Conservation (phyloP, 2,888 invertebrate genomes). For the Phasia obesa region DNA sequence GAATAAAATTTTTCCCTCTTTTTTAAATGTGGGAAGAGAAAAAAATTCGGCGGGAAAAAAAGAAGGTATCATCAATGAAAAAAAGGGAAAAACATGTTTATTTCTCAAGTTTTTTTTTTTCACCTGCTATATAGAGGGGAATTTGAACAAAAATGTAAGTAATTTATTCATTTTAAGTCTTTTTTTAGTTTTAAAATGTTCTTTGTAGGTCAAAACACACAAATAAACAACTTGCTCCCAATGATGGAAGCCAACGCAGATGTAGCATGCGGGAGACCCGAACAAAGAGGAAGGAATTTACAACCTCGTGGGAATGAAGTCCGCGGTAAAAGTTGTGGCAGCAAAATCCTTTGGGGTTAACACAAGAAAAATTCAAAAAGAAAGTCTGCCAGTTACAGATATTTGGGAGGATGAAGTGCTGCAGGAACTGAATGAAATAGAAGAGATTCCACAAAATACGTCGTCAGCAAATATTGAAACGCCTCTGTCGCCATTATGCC, state of each 20-base stretch:
- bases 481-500: neutral
- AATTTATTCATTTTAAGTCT: neutral
- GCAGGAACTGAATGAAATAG: no score
- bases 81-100: neutral
- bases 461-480: no score
- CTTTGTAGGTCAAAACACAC: no score
- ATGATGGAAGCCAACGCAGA: no score
- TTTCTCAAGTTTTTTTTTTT: neutral
- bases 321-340: neutral
- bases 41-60: neutral
- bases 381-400: neutral
- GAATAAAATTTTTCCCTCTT: neutral
- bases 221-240: no score
- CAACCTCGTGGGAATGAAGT: neutral
- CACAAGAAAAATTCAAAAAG: neutral
- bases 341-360: neutral
- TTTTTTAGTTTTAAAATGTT: no score
- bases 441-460: no score
- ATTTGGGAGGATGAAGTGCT: no score
- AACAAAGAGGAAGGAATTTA: neutral
- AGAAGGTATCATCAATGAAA: neutral
- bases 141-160: neutral
- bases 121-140: no score
- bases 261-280: neutral
- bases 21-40: neutral